Conservation (phyloP, 1,140 invertebrate species). For the Neodiprion fabricii region DNA sequence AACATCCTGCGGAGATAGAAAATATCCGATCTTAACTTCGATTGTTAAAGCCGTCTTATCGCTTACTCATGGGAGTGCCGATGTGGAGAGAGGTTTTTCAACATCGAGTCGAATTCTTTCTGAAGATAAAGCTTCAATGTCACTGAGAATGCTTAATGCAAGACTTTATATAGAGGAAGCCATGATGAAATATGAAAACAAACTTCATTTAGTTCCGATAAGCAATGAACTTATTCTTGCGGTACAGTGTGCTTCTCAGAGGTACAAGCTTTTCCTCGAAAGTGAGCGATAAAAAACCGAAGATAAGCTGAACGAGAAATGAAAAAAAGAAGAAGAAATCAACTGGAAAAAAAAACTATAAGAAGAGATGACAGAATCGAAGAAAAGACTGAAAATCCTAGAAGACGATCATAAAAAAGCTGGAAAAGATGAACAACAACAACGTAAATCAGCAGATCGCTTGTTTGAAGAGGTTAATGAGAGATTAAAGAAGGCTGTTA, state of each 20-base stretch:
- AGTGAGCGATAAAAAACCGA: not conserved
- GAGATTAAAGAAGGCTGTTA: not conserved
- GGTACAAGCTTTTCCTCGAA: not conserved
- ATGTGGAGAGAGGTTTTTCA: conserved; percentile 27
- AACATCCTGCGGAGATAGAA: conserved; percentile 10
- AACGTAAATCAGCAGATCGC: not conserved
- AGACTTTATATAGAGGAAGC: not conserved
- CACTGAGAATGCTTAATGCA: not conserved
- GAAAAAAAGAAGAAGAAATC: not conserved
- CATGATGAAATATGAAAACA: not conserved
- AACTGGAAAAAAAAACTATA: not conserved
- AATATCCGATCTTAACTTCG: conserved; percentile 18
- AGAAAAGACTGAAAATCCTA: not conserved
- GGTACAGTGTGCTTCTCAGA: not conserved
- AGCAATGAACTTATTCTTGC: not conserved
- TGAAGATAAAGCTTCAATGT: not conserved
- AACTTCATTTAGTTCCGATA: not conserved
- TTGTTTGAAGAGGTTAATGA: not conserved
- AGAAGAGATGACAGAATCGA: not conserved
- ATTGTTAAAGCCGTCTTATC: conserved; percentile 23
- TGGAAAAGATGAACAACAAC: not conserved
- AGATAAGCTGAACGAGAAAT: not conserved
- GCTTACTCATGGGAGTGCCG: conserved; percentile 27
- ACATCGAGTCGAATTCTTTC: not conserved
- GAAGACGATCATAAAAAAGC: not conserved